Percentiles rank a stretch among this genome's conserved stretches.
Conservation (phyloP, 1,140 invertebrate genomes). For the Drosophila saltans region DNA sequence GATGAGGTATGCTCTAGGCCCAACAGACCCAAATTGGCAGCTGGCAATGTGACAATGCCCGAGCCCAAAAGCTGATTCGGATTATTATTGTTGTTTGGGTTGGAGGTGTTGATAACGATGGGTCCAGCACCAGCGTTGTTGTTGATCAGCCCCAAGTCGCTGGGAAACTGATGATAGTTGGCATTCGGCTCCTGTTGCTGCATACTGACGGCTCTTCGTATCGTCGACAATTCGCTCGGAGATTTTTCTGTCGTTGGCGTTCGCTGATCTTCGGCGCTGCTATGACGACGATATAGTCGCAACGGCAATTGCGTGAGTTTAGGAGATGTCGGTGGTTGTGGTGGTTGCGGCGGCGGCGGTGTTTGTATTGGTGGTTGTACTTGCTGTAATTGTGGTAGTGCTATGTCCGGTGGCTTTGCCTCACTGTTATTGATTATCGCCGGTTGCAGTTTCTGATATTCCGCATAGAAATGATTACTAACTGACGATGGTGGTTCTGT, state of each 20-base stretch:
- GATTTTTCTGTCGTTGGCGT: conserved; percentile 44
- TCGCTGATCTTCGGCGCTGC: conserved; percentile 70
- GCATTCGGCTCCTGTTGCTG: conserved; percentile 82
- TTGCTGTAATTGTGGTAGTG: background rate
- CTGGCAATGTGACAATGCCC: conserved; percentile 64
- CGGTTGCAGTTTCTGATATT: conserved; percentile 70
- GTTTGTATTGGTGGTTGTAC: conserved; percentile 3
- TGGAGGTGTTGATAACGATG: conserved; percentile 3
- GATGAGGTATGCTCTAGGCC: conserved; percentile 68
- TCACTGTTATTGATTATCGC: conserved; percentile 70
- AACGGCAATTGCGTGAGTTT: conserved; percentile 25
- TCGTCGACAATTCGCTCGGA: conserved; percentile 32
- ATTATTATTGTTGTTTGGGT: conserved; percentile 27
- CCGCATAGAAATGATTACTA: conserved; percentile 62
- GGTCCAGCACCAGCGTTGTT: conserved; percentile 23
- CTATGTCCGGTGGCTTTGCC: conserved; percentile 68
- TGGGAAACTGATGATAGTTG: conserved; percentile 83
- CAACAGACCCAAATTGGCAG: conserved; percentile 51
- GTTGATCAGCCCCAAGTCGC: conserved; percentile 79
- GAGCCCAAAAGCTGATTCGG: conserved; percentile 33
- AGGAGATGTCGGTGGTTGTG: conserved; percentile 2
- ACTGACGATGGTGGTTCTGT: conserved; percentile 15
- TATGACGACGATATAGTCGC: conserved; percentile 63
- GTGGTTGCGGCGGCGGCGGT: conserved; percentile 5
- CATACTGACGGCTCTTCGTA: conserved; percentile 76